Evolutionary conservation across 2,888 invertebrate genomes (phyloP).

Genomic region (Abscondita cerata): DNA sequence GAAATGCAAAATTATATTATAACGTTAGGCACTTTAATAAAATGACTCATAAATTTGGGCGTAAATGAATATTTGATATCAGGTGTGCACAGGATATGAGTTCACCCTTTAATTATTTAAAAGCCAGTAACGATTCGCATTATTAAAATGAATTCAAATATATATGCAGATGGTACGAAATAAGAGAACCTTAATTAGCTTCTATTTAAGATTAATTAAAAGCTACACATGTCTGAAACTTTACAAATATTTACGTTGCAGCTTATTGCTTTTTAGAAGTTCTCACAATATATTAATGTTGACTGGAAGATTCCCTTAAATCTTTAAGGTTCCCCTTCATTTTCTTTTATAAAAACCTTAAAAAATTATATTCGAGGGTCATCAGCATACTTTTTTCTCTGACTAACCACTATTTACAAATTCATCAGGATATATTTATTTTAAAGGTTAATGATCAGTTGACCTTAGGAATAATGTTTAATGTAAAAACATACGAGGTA

Average conservation of each 20-base stretch:
- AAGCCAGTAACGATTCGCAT: conserved; percentile 14
- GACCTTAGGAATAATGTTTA: conserved; percentile 8
- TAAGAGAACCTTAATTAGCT: conserved; percentile 10
- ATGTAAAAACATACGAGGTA: conserved; percentile 7
- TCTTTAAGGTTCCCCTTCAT: too few species aligned
- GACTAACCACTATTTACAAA: conserved; percentile 6
- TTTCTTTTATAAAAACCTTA: too few species aligned
- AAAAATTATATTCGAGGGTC: not conserved
- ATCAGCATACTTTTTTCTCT: not conserved
- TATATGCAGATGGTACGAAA: too few species aligned
- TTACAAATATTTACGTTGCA: conserved; percentile 27
- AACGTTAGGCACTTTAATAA: conserved; percentile 15
- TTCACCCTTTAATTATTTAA: conserved; percentile 29
- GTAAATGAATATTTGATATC: conserved; percentile 32
- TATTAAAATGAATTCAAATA: not conserved
- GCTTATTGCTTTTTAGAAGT: conserved; percentile 15
- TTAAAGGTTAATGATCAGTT: conserved; percentile 12
- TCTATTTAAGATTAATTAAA: conserved; percentile 15
- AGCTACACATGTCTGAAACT: conserved; percentile 23
- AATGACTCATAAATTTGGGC: conserved; percentile 30
- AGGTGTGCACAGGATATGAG: conserved; percentile 28
- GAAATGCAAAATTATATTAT: conserved; percentile 21
- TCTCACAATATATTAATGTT: conserved; percentile 17
- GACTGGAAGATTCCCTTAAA: too few species aligned
- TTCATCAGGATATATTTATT: conserved; percentile 6